Percentiles rank a stretch among this genome's conserved stretches.
Conservation (phyloP, 2,888 invertebrate genomes). For the Herminia tarsipennalis region DNA sequence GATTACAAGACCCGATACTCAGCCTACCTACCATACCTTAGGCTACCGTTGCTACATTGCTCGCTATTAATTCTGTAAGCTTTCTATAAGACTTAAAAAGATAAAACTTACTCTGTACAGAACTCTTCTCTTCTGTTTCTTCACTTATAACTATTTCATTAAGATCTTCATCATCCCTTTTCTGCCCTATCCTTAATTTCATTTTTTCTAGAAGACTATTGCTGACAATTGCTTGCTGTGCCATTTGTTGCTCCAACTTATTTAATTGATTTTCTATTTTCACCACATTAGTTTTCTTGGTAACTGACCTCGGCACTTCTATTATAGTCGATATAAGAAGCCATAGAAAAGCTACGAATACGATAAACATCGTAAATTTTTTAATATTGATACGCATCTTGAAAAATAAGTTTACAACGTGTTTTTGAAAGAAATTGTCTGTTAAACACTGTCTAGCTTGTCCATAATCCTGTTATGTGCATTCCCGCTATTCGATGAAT, state of each 20-base stretch:
- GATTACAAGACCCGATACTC: too few species aligned
- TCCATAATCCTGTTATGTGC: constrained; percentile 24
- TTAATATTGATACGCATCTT: constrained; percentile 76
- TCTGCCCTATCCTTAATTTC: constrained; percentile 51
- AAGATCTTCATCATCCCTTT: constrained; percentile 44
- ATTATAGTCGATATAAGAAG: constrained; percentile 58
- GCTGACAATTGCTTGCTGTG: constrained; percentile 62
- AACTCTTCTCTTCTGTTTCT: constrained; percentile 29
- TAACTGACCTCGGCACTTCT: constrained; percentile 49
- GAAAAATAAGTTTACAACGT: background rate
- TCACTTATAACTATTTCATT: constrained; percentile 9
- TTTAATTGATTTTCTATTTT: constrained; percentile 60
- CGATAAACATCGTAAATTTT: constrained; percentile 57
- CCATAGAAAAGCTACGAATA: constrained; percentile 60
- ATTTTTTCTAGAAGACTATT: constrained; percentile 58
- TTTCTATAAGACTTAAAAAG: too few species aligned
- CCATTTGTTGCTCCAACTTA: constrained; percentile 57
- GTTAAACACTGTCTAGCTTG: constrained; percentile 21
- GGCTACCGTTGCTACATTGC: too few species aligned
- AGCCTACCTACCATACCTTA: too few species aligned
- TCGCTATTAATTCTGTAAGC: too few species aligned
- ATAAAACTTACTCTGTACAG: constrained; percentile 17
- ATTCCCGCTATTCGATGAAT: constrained; percentile 19
- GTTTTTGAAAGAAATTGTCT: constrained; percentile 19
- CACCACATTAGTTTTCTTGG: constrained; percentile 32